Base-by-base conservation (phyloP, 2,888 invertebrate species). In the Siphlonurus alternatus region DNA sequence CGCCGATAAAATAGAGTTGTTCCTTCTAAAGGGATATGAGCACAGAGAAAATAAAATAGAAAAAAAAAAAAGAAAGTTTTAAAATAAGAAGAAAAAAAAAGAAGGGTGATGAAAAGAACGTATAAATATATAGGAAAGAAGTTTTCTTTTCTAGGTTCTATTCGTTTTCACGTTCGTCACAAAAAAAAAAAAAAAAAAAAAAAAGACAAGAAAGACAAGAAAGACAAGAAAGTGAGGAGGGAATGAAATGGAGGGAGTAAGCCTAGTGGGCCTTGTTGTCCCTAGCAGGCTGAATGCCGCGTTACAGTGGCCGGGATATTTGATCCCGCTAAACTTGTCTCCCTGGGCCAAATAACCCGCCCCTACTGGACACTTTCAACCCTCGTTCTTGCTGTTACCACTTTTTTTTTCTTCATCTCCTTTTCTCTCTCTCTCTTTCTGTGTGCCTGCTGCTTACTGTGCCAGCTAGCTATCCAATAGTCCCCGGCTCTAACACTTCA, bases 241-340 rank as follows among this genome's bases (percentile, higher is more conserved):
- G 15, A 25, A 18, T n/a, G 23, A 38, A 2, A 53, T 22, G 23
- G 59, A 63, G 24, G 23, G 3, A 38, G 38, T 38, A 38, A 38
- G 38, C 38, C 38, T 38, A 38, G 38, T 38, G 38, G 5, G 38
- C 15, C 5, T 10, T 38, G 38, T 38, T 38, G 38, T 38, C 38
- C 38, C 38, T 15, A 10, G n/a, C 5, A 38, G 38, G 38, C 38
- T 38, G 38, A 38, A 38, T 15, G 38, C 38, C 15, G 15, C 38
- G 38, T 38, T 38, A 38, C 38, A 38, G 38, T 38, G 38, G 38
- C 38, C 15, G 5, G 38, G 38, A 38, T 38, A 38, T 38, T 38
- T 38, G 38, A 51, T 63, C 23, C 53, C 66, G 51, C 61, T 20
- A 53, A 59, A 53, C 63, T 38, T 62, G 51, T 60, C 60, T 60